Base-by-base conservation (phyloP, 1,140 invertebrate genomes). In the Linepithema humile region DNA sequence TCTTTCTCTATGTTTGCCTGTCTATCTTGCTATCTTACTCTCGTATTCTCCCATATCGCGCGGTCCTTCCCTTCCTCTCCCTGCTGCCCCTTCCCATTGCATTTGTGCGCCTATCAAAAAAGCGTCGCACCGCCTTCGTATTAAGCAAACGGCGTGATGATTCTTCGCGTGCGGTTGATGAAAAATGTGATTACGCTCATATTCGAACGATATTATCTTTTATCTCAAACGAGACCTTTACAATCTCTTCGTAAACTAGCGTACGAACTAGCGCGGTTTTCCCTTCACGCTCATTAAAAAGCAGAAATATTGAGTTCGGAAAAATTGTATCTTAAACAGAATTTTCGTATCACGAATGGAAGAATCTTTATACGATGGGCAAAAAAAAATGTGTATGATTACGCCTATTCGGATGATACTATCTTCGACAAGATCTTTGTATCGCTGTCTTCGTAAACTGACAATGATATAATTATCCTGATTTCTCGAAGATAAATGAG, bases 11-110 rank as follows among this genome's bases (percentile, higher is more conserved):
- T 32, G n/a, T 72, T 20, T 43, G 45, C 65, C 84, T 74, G 70
- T 80, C 80, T 83, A 29, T 85, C 73, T 74, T 64, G 82, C 70
- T 59, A 45, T 62, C 84, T 32, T 65, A 35, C 40, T 83, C 62
- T 67, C 45, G 7, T n/a, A 48, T 29, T 26, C 43, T 72, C 69
- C 57, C 12, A 59, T 50, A 43, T 74, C 72, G 45, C 72, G 35
- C 32, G 40, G 15, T 62, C 72, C 15, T 77, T 10, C 29, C 6
- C n/a, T 57, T 55, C 77, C 48, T 64, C 26, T n/a, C 12, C 6
- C 35, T n/a, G 17, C n/a, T 45, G 12, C 43, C 17, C 17, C 43
- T 12, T 29, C 50, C n/a, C n/a, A 23, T 17, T 3, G 6, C 55
- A 35, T 7, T 43, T 55, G 35, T 2, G 23, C 64, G 64, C 48